These are phyloP conservation scores for Ennomos fuscantarius DNA, from an alignment of 2,888 invertebrate genomes.

Conservation along the genomic window DNA sequence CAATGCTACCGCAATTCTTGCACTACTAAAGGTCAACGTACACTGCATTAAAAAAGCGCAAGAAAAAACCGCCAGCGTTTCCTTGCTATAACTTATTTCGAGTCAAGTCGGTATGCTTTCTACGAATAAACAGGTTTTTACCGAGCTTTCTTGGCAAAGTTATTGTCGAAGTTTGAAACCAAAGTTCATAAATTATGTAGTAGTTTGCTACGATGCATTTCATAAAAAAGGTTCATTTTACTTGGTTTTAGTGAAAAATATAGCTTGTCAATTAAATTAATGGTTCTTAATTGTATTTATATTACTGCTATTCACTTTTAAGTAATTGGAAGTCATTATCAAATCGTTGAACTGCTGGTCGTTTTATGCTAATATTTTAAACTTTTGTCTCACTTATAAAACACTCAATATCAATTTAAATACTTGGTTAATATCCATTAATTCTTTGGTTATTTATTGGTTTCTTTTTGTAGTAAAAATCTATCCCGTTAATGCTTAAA, in stretches of 20 bases:
- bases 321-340: too few species aligned
- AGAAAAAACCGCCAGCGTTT: conserved; percentile 14
- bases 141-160: conserved; percentile 13
- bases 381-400: too few species aligned
- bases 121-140: conserved; percentile 13
- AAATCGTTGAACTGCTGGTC: too few species aligned
- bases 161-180: conserved; percentile 17
- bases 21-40: conserved; percentile 49
- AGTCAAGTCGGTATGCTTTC: conserved; percentile 16
- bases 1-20: conserved; percentile 64
- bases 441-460: too few species aligned
- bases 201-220: conserved; percentile 14
- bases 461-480: too few species aligned
- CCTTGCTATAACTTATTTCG: conserved; percentile 10
- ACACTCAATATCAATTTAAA: too few species aligned
- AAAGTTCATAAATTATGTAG: conserved; percentile 22
- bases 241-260: conserved; percentile 3
- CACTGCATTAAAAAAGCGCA: conserved; percentile 45
- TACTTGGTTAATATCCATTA: too few species aligned
- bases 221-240: conserved; percentile 15
- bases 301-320: too few species aligned
- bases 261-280: conserved; percentile 4
- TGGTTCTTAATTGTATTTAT: too few species aligned
- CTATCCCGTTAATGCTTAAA: too few species aligned
- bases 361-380: too few species aligned